Conservation (phyloP, 1,140 invertebrate species). For the Parasteatoda tepidariorum region DNA sequence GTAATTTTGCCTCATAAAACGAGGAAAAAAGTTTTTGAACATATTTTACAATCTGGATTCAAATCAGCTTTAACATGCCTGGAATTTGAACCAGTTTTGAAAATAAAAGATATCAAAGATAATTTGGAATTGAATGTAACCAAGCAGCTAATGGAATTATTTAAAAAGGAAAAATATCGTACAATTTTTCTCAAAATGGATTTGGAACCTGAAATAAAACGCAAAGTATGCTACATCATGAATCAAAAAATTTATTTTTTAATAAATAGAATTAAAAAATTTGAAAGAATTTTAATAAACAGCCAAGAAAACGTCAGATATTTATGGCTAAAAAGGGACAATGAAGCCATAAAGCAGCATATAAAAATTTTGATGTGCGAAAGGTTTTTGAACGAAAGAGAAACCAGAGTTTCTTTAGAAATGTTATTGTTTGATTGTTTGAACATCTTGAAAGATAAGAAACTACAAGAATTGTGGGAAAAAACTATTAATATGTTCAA, state of each 20-base stretch:
- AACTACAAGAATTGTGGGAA: background rate
- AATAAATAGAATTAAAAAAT: background rate
- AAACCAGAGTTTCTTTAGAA: conserved; percentile 16
- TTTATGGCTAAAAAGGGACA: background rate
- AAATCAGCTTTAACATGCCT: background rate
- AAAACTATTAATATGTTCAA: conserved; percentile 9
- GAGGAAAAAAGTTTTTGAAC: background rate
- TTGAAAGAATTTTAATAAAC: conserved; percentile 16
- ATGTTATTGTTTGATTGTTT: conserved; percentile 29
- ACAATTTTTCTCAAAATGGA: background rate
- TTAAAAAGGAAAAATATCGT: background rate
- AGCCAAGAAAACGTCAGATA: conserved; percentile 2
- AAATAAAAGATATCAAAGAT: background rate
- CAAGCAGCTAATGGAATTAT: background rate
- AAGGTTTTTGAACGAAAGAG: conserved; percentile 4
- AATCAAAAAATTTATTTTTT: conserved; percentile 4
- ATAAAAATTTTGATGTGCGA: background rate
- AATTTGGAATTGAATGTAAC: background rate
- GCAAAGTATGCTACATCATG: background rate
- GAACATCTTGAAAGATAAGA: background rate
- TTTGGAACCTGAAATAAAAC: background rate
- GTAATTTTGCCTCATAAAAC: background rate
- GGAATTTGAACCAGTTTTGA: background rate
- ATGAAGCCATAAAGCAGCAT: conserved; percentile 1
- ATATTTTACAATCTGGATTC: background rate